Conservation (phyloP, 1,140 invertebrate species). For the Brachionus paranguensis region DNA sequence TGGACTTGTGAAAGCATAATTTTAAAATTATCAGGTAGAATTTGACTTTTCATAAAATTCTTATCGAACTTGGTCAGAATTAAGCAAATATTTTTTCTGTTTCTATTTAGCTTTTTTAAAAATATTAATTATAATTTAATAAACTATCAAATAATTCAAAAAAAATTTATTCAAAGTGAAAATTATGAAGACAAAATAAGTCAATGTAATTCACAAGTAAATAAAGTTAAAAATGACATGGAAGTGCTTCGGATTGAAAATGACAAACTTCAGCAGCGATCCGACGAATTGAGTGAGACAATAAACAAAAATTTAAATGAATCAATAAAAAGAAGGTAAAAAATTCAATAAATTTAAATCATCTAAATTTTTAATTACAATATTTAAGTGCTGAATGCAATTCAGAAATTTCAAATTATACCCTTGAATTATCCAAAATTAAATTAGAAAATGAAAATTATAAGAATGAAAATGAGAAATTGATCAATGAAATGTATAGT, state of each 20-base stretch:
- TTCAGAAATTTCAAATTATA: not conserved
- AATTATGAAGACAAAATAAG: constrained; percentile 26
- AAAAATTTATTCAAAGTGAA: not conserved
- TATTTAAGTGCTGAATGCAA: not conserved
- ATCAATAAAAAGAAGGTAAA: not conserved
- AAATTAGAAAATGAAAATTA: constrained; percentile 21
- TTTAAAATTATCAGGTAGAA: too few species aligned
- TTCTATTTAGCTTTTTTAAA: not conserved
- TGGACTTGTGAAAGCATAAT: too few species aligned
- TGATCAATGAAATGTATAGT: not conserved
- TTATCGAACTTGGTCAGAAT: too few species aligned
- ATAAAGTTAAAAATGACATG: not conserved
- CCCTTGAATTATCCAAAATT: not conserved
- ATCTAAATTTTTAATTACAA: not conserved
- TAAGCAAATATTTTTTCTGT: too few species aligned
- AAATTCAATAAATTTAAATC: not conserved
- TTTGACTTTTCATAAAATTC: too few species aligned
- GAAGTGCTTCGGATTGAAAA: not conserved
- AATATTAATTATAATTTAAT: not conserved
- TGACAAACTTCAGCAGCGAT: not conserved
- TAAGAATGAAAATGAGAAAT: constrained; percentile 7
- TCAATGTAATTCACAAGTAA: not conserved
- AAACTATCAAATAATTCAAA: not conserved
- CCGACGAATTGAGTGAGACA: not conserved
- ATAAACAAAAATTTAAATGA: constrained; percentile 32